A percentile compares a stretch with the other conserved stretches of the same genome.
Evolutionary conservation across 2,113 vertebrate genomes (phyloP).

Genomic region (Microtus ochrogaster): DNA sequence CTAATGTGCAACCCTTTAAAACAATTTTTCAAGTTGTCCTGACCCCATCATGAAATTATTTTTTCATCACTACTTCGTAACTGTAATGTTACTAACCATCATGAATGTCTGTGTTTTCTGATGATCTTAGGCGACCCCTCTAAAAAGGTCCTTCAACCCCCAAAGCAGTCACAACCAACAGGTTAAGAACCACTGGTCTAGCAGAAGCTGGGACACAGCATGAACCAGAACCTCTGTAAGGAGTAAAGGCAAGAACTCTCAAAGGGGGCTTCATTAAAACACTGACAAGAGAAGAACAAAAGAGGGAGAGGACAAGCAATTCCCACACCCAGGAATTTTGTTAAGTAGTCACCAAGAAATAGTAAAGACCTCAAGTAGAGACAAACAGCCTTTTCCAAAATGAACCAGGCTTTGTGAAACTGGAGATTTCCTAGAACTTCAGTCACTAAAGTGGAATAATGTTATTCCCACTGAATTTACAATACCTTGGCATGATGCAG

Average conservation of each 20-base stretch:
- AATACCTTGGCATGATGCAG: slow-evolving; percentile 98
- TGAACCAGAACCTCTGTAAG: neutral
- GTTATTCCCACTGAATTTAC: neutral
- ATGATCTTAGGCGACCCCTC: neutral
- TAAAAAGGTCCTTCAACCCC: neutral
- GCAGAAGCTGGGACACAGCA: neutral
- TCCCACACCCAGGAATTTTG: neutral
- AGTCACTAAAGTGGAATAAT: neutral
- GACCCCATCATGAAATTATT: neutral
- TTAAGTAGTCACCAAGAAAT: neutral
- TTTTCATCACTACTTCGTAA: neutral
- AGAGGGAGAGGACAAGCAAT: neutral
- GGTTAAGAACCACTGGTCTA: neutral
- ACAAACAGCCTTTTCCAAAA: neutral
- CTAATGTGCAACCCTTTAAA: neutral
- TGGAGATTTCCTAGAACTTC: neutral
- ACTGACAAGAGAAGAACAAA: neutral
- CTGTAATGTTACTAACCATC: neutral
- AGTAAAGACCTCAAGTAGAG: neutral
- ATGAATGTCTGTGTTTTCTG: neutral
- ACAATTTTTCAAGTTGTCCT: neutral
- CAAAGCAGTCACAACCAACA: neutral
- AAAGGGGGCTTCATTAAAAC: neutral
- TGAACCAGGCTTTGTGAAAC: neutral
- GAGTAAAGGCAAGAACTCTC: neutral